Conservation (phyloP, 2,113 vertebrate genomes). For the Psephotus haematonotus region DNA sequence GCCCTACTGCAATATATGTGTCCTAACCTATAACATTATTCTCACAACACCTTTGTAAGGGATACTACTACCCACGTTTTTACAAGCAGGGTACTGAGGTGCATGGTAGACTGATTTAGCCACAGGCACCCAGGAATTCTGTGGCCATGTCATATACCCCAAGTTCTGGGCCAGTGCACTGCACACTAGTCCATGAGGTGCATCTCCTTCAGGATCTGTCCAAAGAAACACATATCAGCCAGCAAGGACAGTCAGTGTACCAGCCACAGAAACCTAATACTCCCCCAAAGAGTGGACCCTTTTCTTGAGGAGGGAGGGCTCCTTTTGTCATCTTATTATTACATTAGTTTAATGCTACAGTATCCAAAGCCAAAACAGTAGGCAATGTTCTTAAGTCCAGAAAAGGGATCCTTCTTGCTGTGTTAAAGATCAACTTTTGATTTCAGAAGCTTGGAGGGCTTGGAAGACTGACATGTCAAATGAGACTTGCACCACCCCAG, state of each 20-base stretch:
- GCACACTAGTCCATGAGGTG: neutral
- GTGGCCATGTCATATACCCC: neutral
- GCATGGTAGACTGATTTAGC: neutral
- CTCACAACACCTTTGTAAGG: neutral
- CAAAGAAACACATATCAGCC: neutral
- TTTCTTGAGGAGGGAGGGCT: neutral
- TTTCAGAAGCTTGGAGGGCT: neutral
- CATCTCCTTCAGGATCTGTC: neutral
- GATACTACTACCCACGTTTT: neutral
- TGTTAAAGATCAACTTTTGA: neutral
- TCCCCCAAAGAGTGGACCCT: neutral
- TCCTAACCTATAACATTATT: neutral
- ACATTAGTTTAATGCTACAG: neutral
- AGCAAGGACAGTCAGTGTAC: neutral
- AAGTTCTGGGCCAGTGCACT: neutral
- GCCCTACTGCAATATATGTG: neutral
- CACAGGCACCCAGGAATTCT: neutral
- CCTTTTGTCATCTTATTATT: neutral
- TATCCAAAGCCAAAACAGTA: neutral
- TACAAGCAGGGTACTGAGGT: neutral
- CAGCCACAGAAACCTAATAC: neutral
- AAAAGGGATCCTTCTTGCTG: neutral
- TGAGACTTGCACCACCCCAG: rapidly evolving
- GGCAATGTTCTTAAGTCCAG: neutral
- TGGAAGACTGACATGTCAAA: neutral